A percentile compares a stretch with the other conserved stretches of the same genome.
Evolutionary conservation across 2,888 invertebrate genomes (phyloP).

Genomic region (Pammene aurita): DNA sequence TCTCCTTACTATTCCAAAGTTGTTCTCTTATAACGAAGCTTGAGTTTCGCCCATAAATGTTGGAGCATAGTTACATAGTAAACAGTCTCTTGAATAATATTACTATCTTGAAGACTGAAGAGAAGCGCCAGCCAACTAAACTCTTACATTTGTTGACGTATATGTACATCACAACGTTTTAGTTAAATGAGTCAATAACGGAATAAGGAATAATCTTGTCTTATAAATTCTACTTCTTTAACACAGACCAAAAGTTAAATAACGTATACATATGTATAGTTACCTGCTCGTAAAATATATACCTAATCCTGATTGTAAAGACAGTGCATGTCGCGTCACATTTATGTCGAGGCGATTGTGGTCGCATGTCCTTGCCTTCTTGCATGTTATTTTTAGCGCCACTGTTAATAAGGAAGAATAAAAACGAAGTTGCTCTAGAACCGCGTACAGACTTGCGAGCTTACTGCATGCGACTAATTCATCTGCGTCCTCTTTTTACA

Average conservation of each 20-base stretch:
- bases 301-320: neutral
- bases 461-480: neutral
- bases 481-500: neutral
- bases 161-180: neutral
- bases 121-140: neutral
- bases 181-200: no score
- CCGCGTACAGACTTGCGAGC: neutral
- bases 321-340: conserved; percentile 12
- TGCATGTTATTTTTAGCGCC: conserved; percentile 35
- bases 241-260: neutral
- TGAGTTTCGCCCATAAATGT: conserved; percentile 29
- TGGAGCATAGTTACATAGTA: conserved; percentile 28
- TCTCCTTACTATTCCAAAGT: conserved; percentile 56
- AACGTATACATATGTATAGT: no score
- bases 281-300: neutral
- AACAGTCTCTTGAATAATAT: conserved; percentile 4
- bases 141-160: neutral
- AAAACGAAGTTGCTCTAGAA: conserved; percentile 19
- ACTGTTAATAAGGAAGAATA: conserved; percentile 35
- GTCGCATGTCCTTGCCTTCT: conserved; percentile 27
- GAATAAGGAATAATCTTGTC: neutral
- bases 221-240: neutral
- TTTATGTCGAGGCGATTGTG: conserved; percentile 19
- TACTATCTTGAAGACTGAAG: conserved; percentile 10
- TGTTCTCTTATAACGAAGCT: conserved; percentile 47